Base-by-base conservation (phyloP, 2,113 vertebrate genomes). In the Brienomyrus longianalis region DNA sequence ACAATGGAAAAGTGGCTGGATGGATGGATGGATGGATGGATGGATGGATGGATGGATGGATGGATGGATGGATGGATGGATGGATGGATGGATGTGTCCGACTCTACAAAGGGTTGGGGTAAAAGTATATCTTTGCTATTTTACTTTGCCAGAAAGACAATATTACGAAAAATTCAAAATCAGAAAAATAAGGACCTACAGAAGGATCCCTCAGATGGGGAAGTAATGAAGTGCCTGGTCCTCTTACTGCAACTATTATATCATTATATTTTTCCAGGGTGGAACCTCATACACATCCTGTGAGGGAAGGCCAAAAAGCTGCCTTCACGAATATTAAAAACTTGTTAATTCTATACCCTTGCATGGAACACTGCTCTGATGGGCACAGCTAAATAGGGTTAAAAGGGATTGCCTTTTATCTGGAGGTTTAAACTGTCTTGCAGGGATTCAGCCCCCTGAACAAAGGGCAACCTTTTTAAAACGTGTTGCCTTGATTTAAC, bases 301-400 rank as follows among this genome's bases (percentile, higher is more conserved):
- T 11, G 43, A 51, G 90, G 59, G 39, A 45, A 83, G 74, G 43
- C 45, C 43, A 48, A 39, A 84, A n/a, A 23, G 21, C 83, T 45
- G 43, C 83, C 39, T 39, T 39, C 43, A 1, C 23, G 19, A 84
- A 96, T 96, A 97, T 97, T 95, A 97, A 97, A 95, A 94, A 94
- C 96, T 96, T 95, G 94, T 96, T 96, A 96, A 96, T 96, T 97
- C 95, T 95, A 94, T 95, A 94, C 93, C 94, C 91, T 0, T 93
- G 92, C 92, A 91, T 89, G 94, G 90, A 92, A 91, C 95, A 93
- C 93, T 96, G 94, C 70, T 96, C 94, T 93, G 95, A 95, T 94
- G 93, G 35, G 90, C 43, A 89, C 91, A n/a, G 45, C 94, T 94
- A 94, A 96, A 95, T 93, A 93, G 92, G 91, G 85, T 92, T 94